Evolutionary conservation across 2,113 vertebrate genomes (phyloP), one percentile per base, ranked within the genome.

Genomic region (Pangasianodon hypophthalmus): DNA sequence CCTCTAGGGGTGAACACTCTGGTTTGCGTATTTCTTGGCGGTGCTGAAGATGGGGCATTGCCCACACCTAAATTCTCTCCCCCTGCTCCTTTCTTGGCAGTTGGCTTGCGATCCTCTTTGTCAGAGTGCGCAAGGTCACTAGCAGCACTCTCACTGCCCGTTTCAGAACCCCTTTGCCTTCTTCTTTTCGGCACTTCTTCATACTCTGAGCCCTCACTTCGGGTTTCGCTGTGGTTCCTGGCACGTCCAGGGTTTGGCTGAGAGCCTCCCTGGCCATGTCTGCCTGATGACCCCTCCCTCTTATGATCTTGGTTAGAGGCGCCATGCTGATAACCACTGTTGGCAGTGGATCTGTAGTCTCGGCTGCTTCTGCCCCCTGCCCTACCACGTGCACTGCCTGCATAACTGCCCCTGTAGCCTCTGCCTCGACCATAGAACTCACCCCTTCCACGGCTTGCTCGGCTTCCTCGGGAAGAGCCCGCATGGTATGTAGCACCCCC

Each of bases 161-260:
- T 98, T 93, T 98, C 97, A 0, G 98, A 98, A 46, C 97, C 98
- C 2, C 97, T 94, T 91, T 98, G 97, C 60, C 97, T 91, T 3
- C 97, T 95, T n/a, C 98, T 95, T 92, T 98, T 98, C 54, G 98
- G 98, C 26, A 98, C 97, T 91, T 98, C 98, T 92, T 98, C 97
- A 6, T 98, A 98, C 89, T 98, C 98, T 0, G 97, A 98, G 29
- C 97, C 97, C 93, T 98, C 97, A 0, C 97, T 98, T 19, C 97
- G 95, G 0, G 98, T 98, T 93, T 98, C 97, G 0, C 97, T 98
- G 85, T 97, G 95, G 90, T 97, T 97, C 54, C 98, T 96, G 21
- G 97, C 97, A 58, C 98, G 95, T 44, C 93, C 96, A 0, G 93
- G 96, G 94, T 94, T 97, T 89, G 93, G 90, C 52, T 96, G 94